A percentile compares a stretch with the other conserved stretches of the same genome.
phyloP scores from a whole-genome alignment of 2,113 vertebrate genomes.

The Elgaria multicarinata region DNA sequence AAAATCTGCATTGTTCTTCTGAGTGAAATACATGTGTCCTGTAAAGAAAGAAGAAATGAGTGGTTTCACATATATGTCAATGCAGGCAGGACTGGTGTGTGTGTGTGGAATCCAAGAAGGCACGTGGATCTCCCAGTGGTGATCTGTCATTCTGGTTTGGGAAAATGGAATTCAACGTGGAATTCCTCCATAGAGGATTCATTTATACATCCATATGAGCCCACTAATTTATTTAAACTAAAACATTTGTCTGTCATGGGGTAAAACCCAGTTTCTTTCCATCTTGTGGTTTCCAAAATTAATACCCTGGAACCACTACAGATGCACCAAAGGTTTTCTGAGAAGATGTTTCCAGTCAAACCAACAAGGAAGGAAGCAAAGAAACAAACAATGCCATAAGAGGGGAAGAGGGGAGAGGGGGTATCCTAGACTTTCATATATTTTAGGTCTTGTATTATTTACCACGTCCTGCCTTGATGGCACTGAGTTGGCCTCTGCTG shows the following conservation, averaged over 20 bases:
- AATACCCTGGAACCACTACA: background rate
- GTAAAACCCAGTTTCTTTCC: background rate
- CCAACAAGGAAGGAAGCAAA: too few relatives aligned
- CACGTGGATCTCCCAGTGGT: background rate
- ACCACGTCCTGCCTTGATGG: too few relatives aligned
- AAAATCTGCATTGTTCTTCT: too few relatives aligned
- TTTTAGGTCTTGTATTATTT: constrained; percentile 57
- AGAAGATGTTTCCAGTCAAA: background rate
- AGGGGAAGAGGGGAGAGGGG: background rate
- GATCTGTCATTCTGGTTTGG: background rate
- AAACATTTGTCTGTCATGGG: background rate
- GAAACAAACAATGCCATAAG: constrained; percentile 6
- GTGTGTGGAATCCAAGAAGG: background rate
- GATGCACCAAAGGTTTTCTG: constrained; percentile 23
- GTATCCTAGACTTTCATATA: background rate
- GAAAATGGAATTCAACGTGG: background rate
- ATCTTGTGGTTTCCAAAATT: background rate
- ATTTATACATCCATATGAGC: background rate
- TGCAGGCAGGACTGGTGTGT: background rate
- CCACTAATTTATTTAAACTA: background rate
- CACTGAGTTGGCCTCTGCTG: too few relatives aligned
- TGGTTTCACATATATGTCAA: background rate
- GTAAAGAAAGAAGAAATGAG: background rate
- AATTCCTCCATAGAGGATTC: background rate
- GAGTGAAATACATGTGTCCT: too few relatives aligned